Evolutionary conservation across 2,888 invertebrate genomes (phyloP), one percentile per base, ranked within the genome.

Genomic region (Cheilosia scutellata): DNA sequence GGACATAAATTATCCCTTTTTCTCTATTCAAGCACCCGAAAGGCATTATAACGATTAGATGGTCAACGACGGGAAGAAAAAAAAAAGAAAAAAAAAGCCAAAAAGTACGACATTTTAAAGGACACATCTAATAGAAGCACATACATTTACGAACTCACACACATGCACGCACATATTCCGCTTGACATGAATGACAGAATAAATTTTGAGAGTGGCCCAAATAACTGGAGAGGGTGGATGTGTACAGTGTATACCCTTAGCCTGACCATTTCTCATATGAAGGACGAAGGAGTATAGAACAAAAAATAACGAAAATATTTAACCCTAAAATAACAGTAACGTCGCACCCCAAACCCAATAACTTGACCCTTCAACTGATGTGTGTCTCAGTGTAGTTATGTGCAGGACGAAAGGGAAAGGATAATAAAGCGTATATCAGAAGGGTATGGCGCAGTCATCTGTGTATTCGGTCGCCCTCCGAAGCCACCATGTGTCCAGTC

Each of bases 251-350:
- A 60, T 66, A 74, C 27, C 53, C 68, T 13, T 66, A 74, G 20
- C 53, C 68, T 13, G 63, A 62, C 57, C 74, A 84, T 79, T 20
- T 60, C 57, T 33, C 44, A 47, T 33, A 55, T 11, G n/a, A 76
- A 70, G 58, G 40, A 71, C 53, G 75, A 80, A 80, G 33, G 6
- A 66, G 80, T 40, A n/a, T n/a, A 77, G 42, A 42, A 20, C 2
- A 76, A 60, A 49, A 47, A 71, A 79, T 71, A 65, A 25, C 68
- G 53, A 80, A 86, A 86, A 82, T 86, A 82, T 86, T 86, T 86
- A 86, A 86, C 86, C 86, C 86, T 86, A 86, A 86, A 86, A 86
- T 86, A 86, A 76, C 80, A 86, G 86, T 82, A 77, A 82, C 82
- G 82, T 86, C 60, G 82, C 82, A 86, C 86, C 82, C 86, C 86